Conservation (phyloP, 2,888 invertebrate genomes). For the Cryptus armator region DNA sequence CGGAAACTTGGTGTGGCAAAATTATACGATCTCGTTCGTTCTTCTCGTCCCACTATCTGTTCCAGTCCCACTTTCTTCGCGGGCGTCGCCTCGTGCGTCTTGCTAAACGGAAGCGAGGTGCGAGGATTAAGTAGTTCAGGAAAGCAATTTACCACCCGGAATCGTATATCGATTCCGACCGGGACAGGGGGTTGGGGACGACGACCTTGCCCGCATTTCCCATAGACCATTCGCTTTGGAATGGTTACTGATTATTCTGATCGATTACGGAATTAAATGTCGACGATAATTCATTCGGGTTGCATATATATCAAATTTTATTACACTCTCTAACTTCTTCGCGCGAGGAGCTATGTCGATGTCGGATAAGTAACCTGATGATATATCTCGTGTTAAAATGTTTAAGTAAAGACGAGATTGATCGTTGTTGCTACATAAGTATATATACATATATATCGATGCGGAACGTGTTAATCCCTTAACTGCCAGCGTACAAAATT, state of each 20-base stretch:
- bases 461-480: no score
- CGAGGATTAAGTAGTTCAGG: conserved; percentile 64
- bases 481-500: no score
- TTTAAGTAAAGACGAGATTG: neutral
- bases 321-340: neutral
- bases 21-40: conserved; percentile 65
- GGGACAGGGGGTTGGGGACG: neutral
- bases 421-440: neutral
- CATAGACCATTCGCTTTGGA: conserved; percentile 35
- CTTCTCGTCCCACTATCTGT: conserved; percentile 12
- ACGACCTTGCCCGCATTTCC: conserved; percentile 58
- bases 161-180: conserved; percentile 54
- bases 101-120: conserved; percentile 51
- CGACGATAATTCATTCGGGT: conserved; percentile 13
- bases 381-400: neutral
- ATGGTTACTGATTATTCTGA: conserved; percentile 40
- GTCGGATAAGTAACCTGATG: neutral
- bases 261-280: conserved; percentile 31
- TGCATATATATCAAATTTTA: conserved; percentile 8
- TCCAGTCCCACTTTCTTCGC: conserved; percentile 14
- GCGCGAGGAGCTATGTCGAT: no score
- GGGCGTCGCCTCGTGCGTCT: conserved; percentile 49
- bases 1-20: conserved; percentile 66
- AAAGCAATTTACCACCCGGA: conserved; percentile 63
- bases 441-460: no score